phyloP scores from a whole-genome alignment of 2,888 invertebrate species.

The Phyto melanocephala region DNA sequence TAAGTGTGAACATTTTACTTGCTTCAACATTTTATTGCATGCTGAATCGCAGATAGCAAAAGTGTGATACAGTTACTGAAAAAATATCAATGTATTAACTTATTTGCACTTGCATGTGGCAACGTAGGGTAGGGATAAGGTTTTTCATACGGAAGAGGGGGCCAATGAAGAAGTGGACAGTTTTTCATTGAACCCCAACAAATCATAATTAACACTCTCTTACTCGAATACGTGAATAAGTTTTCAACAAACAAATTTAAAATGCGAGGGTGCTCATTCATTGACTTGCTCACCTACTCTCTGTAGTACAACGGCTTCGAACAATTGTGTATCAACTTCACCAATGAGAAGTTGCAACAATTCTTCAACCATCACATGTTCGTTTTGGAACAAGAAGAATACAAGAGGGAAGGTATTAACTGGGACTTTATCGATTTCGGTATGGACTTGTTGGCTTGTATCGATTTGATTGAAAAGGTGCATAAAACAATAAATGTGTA shows the following conservation, averaged over 20 bases:
- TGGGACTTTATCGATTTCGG: conserved; percentile 99
- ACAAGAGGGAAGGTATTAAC: conserved; percentile 97
- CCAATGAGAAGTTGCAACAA: conserved; percentile 99
- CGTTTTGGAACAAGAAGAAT: conserved; percentile 99
- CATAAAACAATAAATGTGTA: conserved; percentile 58
- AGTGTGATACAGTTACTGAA: too few relatives aligned
- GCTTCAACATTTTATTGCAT: too few relatives aligned
- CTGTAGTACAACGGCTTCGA: conserved; percentile 98
- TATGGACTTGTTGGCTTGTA: conserved; percentile 98
- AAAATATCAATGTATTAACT: too few relatives aligned
- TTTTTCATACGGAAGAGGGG: too few relatives aligned
- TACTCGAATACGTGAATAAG: background rate
- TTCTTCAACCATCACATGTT: conserved; percentile 99
- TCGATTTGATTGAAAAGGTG: conserved; percentile 99
- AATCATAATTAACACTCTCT: background rate
- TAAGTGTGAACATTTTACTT: too few relatives aligned
- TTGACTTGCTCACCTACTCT: conserved; percentile 34
- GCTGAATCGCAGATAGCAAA: too few relatives aligned
- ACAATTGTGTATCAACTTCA: conserved; percentile 99
- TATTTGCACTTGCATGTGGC: too few relatives aligned
- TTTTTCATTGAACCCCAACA: too few relatives aligned
- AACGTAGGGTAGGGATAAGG: too few relatives aligned
- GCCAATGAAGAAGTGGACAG: too few relatives aligned
- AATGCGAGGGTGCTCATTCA: background rate
- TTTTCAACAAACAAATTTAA: background rate